These are phyloP conservation scores for Nothobranchius furzeri DNA, from an alignment of 2,113 vertebrate species.

Conservation along the genomic window DNA sequence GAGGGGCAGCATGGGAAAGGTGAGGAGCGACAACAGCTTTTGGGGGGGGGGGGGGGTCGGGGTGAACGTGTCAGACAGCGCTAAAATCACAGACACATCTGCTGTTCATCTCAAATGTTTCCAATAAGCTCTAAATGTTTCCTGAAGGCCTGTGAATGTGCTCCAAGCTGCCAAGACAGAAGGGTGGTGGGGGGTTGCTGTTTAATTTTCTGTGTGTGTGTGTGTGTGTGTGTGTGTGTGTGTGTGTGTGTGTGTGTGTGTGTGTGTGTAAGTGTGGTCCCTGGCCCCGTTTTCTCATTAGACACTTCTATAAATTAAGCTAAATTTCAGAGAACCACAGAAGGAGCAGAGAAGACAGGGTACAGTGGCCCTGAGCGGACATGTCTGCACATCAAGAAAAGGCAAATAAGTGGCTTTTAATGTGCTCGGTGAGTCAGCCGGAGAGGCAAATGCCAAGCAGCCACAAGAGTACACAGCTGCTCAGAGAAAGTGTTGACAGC, in stretches of 20 bases:
- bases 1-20: conserved; percentile 16
- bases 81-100: conserved; percentile 68
- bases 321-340: conserved; percentile 8
- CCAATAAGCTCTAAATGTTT: conserved; percentile 64
- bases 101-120: conserved; percentile 64
- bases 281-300: conserved; percentile 11
- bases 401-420: conserved; percentile 61
- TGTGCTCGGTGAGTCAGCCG: conserved; percentile 62
- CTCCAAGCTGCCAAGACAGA: conserved; percentile 31
- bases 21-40: conserved; percentile 32
- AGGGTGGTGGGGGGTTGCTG: neutral
- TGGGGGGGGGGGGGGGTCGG: conserved; percentile 39
- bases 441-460: conserved; percentile 61
- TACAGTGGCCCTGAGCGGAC: conserved; percentile 14
- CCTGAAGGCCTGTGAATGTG: conserved; percentile 44
- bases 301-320: conserved; percentile 37
- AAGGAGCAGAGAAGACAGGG: conserved; percentile 20
- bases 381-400: conserved; percentile 32
- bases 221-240: neutral
- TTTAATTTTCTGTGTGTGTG: conserved; percentile 29
- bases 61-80: conserved; percentile 47
- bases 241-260: conserved; percentile 3
- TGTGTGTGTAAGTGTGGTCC: conserved; percentile 21
- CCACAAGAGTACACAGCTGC: conserved; percentile 60
- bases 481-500: conserved; percentile 66